Conservation (phyloP, 2,888 invertebrate genomes). For the Brenthis daphne region DNA sequence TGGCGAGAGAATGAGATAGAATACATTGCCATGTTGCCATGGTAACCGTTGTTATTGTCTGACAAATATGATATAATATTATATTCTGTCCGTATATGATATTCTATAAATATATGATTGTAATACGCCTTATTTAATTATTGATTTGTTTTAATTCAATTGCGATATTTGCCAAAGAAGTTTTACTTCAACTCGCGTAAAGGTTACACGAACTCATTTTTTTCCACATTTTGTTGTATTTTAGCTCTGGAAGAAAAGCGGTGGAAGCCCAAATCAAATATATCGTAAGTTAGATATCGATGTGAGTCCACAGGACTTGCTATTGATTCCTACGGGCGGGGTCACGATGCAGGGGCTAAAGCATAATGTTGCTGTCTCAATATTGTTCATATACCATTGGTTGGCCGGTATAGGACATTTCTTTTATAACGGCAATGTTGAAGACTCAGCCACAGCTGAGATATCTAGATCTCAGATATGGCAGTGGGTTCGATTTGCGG, state of each 20-base stretch:
- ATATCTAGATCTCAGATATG: constrained; percentile 88
- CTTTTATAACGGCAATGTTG: constrained; percentile 83
- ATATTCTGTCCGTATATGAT: too few relatives aligned
- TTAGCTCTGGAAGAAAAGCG: constrained; percentile 78
- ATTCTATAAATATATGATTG: too few relatives aligned
- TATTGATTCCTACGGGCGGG: constrained; percentile 83
- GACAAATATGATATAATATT: too few relatives aligned
- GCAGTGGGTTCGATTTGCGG: constrained; percentile 85
- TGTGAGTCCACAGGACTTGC: constrained; percentile 75
- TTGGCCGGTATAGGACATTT: constrained; percentile 86
- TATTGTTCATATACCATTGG: constrained; percentile 87
- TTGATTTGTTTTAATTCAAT: too few relatives aligned
- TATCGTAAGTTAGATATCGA: constrained; percentile 58
- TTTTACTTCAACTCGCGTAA: too few relatives aligned
- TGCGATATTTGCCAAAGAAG: too few relatives aligned
- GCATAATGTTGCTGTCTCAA: constrained; percentile 85
- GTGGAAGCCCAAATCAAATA: constrained; percentile 78
- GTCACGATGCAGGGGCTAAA: constrained; percentile 84
- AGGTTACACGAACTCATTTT: background rate
- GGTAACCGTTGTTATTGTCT: too few relatives aligned
- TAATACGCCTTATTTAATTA: too few relatives aligned
- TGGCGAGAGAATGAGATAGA: too few relatives aligned
- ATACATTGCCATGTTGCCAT: too few relatives aligned
- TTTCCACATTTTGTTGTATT: constrained; percentile 25
- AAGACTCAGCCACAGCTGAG: constrained; percentile 89